Conservation (phyloP, 2,888 invertebrate species). For the Limnephilus marmoratus region DNA sequence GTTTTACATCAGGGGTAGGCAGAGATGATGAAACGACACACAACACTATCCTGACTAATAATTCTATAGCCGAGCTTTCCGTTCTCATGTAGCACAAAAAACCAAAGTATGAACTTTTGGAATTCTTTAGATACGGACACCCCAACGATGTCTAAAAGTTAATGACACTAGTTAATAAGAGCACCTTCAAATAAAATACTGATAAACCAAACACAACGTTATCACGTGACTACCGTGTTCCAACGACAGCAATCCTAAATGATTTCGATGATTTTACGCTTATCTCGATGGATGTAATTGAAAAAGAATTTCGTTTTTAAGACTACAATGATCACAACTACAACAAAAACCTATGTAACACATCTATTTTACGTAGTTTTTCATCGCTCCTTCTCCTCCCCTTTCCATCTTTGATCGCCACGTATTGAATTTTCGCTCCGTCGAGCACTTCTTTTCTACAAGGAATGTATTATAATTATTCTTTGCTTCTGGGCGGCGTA, state of each 20-base stretch:
- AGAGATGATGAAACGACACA: too few relatives aligned
- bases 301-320: neutral
- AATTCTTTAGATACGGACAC: too few relatives aligned
- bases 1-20: too few relatives aligned
- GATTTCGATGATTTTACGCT: neutral
- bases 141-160: too few relatives aligned
- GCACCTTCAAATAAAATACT: too few relatives aligned
- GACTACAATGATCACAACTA: neutral
- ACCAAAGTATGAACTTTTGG: too few relatives aligned
- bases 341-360: neutral
- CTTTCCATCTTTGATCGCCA: neutral
- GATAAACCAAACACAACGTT: neutral
- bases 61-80: too few relatives aligned
- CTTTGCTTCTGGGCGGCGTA: neutral
- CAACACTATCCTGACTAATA: too few relatives aligned
- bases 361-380: neutral
- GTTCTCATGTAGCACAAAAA: too few relatives aligned
- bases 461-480: neutral
- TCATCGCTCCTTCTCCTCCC: neutral
- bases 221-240: neutral
- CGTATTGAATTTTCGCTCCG: neutral
- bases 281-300: neutral
- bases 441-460: neutral
- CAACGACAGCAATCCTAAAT: too few relatives aligned
- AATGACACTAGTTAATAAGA: too few relatives aligned